A percentile compares a stretch with the other conserved stretches of the same genome.
Conservation (phyloP, 2,113 vertebrate species). For the Corvus moneduloides region DNA sequence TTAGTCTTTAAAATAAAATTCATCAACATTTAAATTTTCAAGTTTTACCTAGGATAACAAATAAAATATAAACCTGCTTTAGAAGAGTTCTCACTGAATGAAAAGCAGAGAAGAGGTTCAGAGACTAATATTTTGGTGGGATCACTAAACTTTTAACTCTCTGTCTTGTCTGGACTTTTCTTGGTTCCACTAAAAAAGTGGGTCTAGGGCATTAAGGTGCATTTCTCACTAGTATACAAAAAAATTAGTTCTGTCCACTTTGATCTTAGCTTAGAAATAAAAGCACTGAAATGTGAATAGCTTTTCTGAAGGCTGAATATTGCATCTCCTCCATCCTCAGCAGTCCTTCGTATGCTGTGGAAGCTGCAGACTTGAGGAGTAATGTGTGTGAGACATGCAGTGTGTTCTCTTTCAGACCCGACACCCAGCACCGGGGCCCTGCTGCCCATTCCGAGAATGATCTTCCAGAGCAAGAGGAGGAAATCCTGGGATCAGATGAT, state of each 20-base stretch:
- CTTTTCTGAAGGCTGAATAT: neutral
- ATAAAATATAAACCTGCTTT: neutral
- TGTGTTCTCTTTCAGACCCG: conserved; percentile 78
- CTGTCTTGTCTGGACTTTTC: neutral
- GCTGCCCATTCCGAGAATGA: conserved; percentile 84
- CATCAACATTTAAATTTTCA: neutral
- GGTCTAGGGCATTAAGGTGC: neutral
- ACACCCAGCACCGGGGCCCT: conserved; percentile 84
- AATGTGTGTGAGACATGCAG: neutral
- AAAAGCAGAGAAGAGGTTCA: neutral
- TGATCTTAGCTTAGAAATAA: neutral
- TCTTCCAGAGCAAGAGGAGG: conserved; percentile 90
- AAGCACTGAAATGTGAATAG: neutral
- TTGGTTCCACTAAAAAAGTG: neutral
- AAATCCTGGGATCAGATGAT: conserved; percentile 96
- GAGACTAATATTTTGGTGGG: neutral
- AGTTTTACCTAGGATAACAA: neutral
- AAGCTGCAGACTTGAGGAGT: neutral
- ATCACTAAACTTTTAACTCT: neutral
- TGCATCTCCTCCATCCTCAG: neutral
- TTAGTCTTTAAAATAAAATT: neutral
- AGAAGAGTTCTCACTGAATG: neutral
- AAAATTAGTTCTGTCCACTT: neutral
- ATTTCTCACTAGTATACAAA: neutral
- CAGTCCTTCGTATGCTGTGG: neutral